Evolutionary conservation across 2,113 vertebrate genomes (phyloP), one percentile per base, ranked within the genome.

Genomic region (Poicephalus gulielmi): DNA sequence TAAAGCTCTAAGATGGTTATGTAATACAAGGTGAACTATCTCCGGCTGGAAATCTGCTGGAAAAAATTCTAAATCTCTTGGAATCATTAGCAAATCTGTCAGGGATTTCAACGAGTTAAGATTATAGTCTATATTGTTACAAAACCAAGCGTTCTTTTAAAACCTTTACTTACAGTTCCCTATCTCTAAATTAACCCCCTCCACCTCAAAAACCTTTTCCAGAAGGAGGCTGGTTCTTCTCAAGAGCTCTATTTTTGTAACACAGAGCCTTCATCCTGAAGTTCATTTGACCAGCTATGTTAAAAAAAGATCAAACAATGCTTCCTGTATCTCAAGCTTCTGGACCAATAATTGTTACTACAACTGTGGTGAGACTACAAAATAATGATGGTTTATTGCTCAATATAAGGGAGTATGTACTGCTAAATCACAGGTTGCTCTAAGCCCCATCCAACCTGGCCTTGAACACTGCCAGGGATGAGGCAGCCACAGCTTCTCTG

Each of bases 41-140:
- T 78, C 59, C 73, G 24, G 11, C 8, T 30, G 28, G 52, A 77
- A 95, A 90, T 67, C 35, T 70, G 69, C 37, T 39, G 24, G 53
- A 43, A 90, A 91, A 90, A 68, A 81, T 10, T 39, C 68, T 57
- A 88, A 64, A 86, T 78, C 94, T 86, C 85, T 50, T 47, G 7
- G 88, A 91, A 93, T 82, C 39, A 75, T 39, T 13, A 49, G 17
- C 33, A 68, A 86, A 93, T 52, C 19, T 39, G 71, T 28, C 86
- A 49, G 41, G 37, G 69, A 59, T 76, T 88, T 70, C 30, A 30
- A 11, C 13, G 35, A 44, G 7, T 79, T 83, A 63, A 25, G 27
- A 46, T 86, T 64, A 81, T 35, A 28, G 43, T 52, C 31, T 7
- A 25, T 3, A 23, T 6, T 19, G 16, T 73, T 89, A 79, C 24